Base-by-base conservation (phyloP, 2,888 invertebrate genomes). In the Folsomia manolachei region DNA sequence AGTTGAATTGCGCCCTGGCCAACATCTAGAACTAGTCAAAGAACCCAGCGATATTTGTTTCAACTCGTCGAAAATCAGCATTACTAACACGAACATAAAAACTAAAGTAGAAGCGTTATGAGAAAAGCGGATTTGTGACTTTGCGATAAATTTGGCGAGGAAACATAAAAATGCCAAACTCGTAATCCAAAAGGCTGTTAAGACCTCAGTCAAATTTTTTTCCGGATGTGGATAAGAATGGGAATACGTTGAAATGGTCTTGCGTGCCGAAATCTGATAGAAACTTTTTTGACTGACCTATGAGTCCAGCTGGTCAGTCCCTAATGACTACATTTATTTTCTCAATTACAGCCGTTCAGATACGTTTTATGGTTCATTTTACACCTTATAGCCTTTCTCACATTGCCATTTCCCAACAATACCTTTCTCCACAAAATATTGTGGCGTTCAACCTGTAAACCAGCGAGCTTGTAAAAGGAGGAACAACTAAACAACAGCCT, bases 311-410 rank as follows among this genome's bases (percentile, higher is more conserved):
- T 66, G 65, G 52, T 52, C 65, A 52, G 21, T n/a, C 62, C 66
- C 27, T 66, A 71, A 71, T 71, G 52, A 62, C 71, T 71, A 71
- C 66, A 71, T 71, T 71, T 71, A 71, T 71, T 71, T 71, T 60
- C 65, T 60, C 65, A 71, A 71, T 71, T 71, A 66, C 56, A 61
- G 62, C 24, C 25, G 52, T 23, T 19, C n/a, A 66, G 23, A 66
- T 66, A 66, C 24, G 52, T 24, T 66, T 66, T 66, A 66, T 66
- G 65, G 52, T 27, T 52, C 52, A 39, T 27, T 66, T 66, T 66
- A 66, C 65, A 66, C 65, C 65, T 66, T 66, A 21, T 21, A 27
- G 7, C 39, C 39, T 4, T 39, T 39, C 39, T 14, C 39, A 39
- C 39, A 39, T 39, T 39, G 39, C 21, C 7, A 56, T 56, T 56